phyloP scores from a whole-genome alignment of 1,140 invertebrate genomes.

The Panulirus ornatus region DNA sequence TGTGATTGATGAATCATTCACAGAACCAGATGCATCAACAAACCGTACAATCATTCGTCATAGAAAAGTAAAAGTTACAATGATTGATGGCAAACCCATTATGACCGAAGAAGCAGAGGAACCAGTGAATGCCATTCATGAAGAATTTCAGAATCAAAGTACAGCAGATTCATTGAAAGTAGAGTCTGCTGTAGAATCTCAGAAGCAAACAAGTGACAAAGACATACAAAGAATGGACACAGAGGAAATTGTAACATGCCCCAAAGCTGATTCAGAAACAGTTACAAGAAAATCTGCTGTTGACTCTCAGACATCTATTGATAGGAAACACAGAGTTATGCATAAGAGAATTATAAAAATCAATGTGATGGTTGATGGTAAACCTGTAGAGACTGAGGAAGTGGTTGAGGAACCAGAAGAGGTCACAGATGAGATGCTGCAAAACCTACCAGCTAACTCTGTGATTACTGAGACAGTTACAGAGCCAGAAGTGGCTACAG shows the following conservation, averaged over 20 bases:
- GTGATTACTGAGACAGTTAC: slow-evolving; percentile 40
- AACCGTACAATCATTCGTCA: too few relatives aligned
- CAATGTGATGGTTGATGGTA: slow-evolving; percentile 21
- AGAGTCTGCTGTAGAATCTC: background rate
- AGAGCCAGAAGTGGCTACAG: background rate
- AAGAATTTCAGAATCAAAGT: background rate
- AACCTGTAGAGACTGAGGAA: slow-evolving; percentile 44
- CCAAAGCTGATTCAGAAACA: background rate
- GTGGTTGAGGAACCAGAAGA: slow-evolving; percentile 35
- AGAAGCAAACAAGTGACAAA: background rate
- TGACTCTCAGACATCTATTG: background rate
- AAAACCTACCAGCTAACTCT: slow-evolving; percentile 15
- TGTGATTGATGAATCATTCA: background rate
- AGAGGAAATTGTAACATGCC: background rate
- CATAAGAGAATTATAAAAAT: slow-evolving; percentile 21
- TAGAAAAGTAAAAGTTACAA: slow-evolving; percentile 44
- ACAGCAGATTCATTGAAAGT: background rate
- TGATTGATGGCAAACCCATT: slow-evolving; percentile 39
- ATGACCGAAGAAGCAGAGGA: background rate
- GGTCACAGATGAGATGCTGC: slow-evolving; percentile 32
- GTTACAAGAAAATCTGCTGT: background rate
- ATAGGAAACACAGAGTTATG: background rate
- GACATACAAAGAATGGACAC: background rate
- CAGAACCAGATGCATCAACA: too few relatives aligned
- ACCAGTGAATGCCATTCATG: background rate